phyloP scores from a whole-genome alignment of 1,140 invertebrate genomes.

The Caerostris extrusa region DNA sequence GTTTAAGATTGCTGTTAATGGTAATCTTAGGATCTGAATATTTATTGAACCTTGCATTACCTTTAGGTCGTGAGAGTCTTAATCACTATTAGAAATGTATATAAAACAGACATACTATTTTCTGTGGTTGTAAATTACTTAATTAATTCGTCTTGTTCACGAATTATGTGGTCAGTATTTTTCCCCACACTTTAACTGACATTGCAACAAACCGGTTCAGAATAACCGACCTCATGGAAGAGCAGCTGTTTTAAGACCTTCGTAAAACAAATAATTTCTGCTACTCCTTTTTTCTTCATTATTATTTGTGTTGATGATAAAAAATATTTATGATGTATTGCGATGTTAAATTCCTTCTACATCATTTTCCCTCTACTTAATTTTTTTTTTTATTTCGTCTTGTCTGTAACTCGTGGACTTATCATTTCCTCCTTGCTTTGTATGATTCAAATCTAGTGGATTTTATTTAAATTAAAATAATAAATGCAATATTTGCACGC shows the following conservation, averaged over 20 bases:
- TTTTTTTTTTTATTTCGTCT: too few species aligned
- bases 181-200: background rate
- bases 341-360: conserved; percentile 36
- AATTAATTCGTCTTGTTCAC: conserved; percentile 59
- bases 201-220: conserved; percentile 48
- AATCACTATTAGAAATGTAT: background rate
- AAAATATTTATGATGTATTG: conserved; percentile 37
- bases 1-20: background rate
- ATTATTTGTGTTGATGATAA: conserved; percentile 27
- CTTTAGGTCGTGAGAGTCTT: background rate
- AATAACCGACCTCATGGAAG: conserved; percentile 15
- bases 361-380: background rate
- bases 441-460: background rate
- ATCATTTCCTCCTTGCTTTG: background rate
- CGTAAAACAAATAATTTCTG: conserved; percentile 60
- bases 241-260: conserved; percentile 63
- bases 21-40: background rate
- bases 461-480: background rate
- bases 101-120: background rate
- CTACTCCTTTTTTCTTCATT: conserved; percentile 31
- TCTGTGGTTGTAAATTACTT: background rate
- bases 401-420: background rate
- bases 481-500: background rate
- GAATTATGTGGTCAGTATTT: conserved; percentile 33
- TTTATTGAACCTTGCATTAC: background rate